Conservation (phyloP, 2,797 vertebrate genomes). For the Cirrhinus mrigala region DNA sequence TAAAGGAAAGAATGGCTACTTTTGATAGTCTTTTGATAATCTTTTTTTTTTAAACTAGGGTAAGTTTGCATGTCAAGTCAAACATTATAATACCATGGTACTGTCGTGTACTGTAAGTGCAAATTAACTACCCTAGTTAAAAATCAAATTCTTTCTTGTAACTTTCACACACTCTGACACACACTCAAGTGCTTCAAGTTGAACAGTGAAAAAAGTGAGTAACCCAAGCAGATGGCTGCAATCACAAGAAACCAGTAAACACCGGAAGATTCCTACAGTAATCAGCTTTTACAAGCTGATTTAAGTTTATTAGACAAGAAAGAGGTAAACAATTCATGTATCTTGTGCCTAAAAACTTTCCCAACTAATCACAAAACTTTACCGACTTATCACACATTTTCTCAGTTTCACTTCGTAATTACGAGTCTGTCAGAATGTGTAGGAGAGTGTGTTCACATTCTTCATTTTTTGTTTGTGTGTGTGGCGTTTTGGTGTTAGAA, state of each 20-base stretch:
- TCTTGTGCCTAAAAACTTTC: constrained; percentile 2
- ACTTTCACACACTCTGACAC: constrained; percentile 44
- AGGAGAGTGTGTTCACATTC: not conserved
- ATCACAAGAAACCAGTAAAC: constrained; percentile 66
- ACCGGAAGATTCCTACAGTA: constrained; percentile 52
- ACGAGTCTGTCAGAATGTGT: constrained; percentile 19
- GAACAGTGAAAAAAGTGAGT: constrained; percentile 55
- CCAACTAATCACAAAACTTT: constrained; percentile 13
- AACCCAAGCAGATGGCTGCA: constrained; percentile 55
- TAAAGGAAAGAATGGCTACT: no score
- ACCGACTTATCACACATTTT: not conserved
- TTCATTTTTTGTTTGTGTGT: constrained; percentile 11
- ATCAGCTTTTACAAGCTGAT: constrained; percentile 59
- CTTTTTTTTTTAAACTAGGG: no score
- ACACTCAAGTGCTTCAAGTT: constrained; percentile 22
- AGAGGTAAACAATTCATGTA: not conserved
- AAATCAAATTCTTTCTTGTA: constrained; percentile 14
- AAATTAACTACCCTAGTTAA: not conserved
- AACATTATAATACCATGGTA: not conserved
- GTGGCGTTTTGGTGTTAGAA: not conserved
- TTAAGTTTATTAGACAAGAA: constrained; percentile 6
- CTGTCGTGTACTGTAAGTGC: not conserved
- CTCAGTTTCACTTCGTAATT: constrained; percentile 8
- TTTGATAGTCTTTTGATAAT: no score
- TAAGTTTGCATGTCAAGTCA: no score